Evolutionary conservation across 35 echinoderm and acorn worm species (phyloP), one percentile per base, ranked within the genome.

Genomic region (Stichopus chloronotus): DNA sequence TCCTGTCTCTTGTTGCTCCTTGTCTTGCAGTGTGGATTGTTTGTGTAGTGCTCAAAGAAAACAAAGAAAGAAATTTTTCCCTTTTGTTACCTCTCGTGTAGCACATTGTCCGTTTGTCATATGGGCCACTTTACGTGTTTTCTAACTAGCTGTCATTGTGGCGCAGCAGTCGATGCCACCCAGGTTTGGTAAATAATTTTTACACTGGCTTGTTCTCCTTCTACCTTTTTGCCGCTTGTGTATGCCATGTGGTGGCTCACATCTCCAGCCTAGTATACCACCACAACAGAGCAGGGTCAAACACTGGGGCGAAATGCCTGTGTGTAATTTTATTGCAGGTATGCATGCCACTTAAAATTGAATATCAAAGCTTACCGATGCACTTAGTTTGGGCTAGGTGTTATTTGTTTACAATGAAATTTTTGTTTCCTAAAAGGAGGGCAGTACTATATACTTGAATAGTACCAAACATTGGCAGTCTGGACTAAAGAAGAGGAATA

Each of bases 351-450:
- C 80, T 83, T 83, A 17, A 12, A 52, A 53, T 7, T 52, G 80
- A 83, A 56, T 19, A 83, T 83, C 80, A 83, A 83, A 83, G 52
- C 17, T 4, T n/a, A 55, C 80, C 80, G 80, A 55, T 83, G 80
- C 5, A 55, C 17, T 55, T 83, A 83, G 43, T 17, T 17, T 55
- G 53, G 80, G 55, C 25, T 83, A 83, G 80, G 80, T 83, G 80
- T 24, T 19, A 55, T 55, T 83, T 83, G 80, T 83, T 83, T 53
- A 52, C 55, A 83, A 83, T 83, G 80, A 83, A 83, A 83, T 65
- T 65, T 65, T 11, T 43, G 30, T 43, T 43, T 43, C 30, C 30
- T 43, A 43, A 43, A 43, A 43, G 30, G 30, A 43, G 30, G 30
- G 30, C 30, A 43, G 30, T 43, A 43, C 30, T 43, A 43, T 43